Evolutionary conservation across 2,113 vertebrate species (phyloP).

Genomic region (Seriola dumerili): DNA sequence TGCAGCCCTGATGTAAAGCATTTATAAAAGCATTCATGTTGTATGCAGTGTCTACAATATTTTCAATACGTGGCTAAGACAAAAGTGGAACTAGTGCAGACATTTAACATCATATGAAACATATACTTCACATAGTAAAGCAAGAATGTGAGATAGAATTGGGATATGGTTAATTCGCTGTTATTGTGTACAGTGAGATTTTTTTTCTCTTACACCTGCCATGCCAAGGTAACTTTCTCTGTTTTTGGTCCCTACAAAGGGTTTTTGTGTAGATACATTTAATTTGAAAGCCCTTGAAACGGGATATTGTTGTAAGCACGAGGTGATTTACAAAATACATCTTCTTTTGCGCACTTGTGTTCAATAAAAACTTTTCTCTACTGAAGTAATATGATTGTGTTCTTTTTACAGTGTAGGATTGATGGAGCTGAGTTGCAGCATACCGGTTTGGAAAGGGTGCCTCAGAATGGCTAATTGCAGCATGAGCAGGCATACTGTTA

Average conservation of each 20-base stretch:
- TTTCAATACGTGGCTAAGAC: neutral
- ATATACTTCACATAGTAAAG: neutral
- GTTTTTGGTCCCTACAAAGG: neutral
- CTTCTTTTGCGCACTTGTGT: neutral
- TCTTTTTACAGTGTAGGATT: neutral
- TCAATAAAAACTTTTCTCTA: constrained; percentile 30
- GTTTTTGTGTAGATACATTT: neutral
- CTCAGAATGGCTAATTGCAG: neutral
- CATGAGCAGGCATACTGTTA: neutral
- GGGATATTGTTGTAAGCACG: neutral
- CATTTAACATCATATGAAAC: neutral
- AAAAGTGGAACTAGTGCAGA: neutral
- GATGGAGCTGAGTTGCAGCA: neutral
- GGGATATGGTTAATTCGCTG: neutral
- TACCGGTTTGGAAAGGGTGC: too few relatives aligned
- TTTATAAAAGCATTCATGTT: neutral
- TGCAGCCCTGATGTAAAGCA: neutral
- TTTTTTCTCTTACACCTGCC: neutral
- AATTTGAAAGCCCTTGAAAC: neutral
- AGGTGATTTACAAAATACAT: constrained; percentile 5
- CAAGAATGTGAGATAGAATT: neutral
- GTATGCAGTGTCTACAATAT: neutral
- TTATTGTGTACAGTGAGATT: neutral
- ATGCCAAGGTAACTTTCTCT: neutral
- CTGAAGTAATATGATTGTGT: neutral